These are phyloP conservation scores for Mimumesa dahlbomi DNA, from an alignment of 2,888 invertebrate species.

Conservation along the genomic window DNA sequence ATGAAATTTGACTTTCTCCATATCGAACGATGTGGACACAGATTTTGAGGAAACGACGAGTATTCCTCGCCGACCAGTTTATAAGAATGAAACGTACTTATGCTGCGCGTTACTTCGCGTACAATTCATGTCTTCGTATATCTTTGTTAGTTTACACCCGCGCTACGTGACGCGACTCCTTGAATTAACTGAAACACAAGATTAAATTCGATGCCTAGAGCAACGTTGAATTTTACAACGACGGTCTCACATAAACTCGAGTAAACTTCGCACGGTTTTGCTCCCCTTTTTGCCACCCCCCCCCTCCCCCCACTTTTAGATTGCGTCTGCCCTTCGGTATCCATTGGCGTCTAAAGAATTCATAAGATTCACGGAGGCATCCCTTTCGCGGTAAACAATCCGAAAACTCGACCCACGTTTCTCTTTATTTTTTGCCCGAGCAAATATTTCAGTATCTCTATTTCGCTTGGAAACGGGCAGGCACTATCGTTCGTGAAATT, in stretches of 20 bases:
- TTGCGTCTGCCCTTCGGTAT: conserved; percentile 50
- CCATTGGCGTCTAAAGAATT: conserved; percentile 66
- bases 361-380: conserved; percentile 64
- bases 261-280: conserved; percentile 42
- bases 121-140: conserved; percentile 36
- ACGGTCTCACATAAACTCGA: conserved; percentile 49
- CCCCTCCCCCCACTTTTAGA: conserved; percentile 28
- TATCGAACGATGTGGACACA: no score
- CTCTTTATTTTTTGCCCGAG: conserved; percentile 48
- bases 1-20: no score
- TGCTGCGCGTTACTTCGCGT: conserved; percentile 15
- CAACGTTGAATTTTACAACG: conserved; percentile 59
- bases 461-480: no score
- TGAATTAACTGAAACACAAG: conserved; percentile 50
- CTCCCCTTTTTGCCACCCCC: no score
- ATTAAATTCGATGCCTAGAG: conserved; percentile 55
- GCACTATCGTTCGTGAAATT: conserved; percentile 44
- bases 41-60: no score
- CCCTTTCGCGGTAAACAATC: conserved; percentile 58
- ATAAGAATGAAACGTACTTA: neutral
- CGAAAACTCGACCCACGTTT: conserved; percentile 57
- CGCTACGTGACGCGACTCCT: conserved; percentile 54
- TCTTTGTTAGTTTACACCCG: conserved; percentile 49
- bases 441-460: conserved; percentile 50
- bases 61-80: neutral